Evolutionary conservation across 2,888 invertebrate genomes (phyloP).

Genomic region (Tridacna crocea): DNA sequence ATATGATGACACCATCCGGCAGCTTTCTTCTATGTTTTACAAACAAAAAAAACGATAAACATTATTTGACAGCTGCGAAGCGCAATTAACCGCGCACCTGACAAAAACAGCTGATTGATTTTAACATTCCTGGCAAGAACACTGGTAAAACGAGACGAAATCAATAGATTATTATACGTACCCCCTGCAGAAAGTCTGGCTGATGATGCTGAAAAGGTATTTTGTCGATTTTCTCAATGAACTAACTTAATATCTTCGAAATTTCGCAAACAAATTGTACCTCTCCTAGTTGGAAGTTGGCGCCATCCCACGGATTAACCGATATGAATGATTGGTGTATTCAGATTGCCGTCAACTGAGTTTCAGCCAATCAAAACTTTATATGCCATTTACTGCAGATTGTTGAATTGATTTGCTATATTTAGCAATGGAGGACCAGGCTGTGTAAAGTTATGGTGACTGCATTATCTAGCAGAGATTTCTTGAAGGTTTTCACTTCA

Average conservation of each 20-base stretch:
- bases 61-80: neutral
- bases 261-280: neutral
- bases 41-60: no score
- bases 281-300: conserved; percentile 61
- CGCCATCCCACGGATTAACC: conserved; percentile 61
- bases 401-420: conserved; percentile 74
- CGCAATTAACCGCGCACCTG: conserved; percentile 62
- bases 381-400: conserved; percentile 68
- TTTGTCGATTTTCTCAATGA: neutral
- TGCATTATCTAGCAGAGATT: conserved; percentile 41
- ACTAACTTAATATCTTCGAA: neutral
- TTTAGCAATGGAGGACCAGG: conserved; percentile 75
- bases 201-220: neutral
- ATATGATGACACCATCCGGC: no score
- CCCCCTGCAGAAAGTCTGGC: neutral
- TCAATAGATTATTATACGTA: neutral
- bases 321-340: conserved; percentile 58
- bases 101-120: conserved; percentile 47
- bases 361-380: conserved; percentile 63
- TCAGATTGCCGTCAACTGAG: conserved; percentile 14
- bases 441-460: conserved; percentile 68
- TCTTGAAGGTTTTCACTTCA: conserved; percentile 30
- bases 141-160: neutral
- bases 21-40: no score
- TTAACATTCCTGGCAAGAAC: neutral